Evolutionary conservation across 2,888 invertebrate genomes (phyloP), one percentile per base, ranked within the genome.

Genomic region (Lypha dubia): DNA sequence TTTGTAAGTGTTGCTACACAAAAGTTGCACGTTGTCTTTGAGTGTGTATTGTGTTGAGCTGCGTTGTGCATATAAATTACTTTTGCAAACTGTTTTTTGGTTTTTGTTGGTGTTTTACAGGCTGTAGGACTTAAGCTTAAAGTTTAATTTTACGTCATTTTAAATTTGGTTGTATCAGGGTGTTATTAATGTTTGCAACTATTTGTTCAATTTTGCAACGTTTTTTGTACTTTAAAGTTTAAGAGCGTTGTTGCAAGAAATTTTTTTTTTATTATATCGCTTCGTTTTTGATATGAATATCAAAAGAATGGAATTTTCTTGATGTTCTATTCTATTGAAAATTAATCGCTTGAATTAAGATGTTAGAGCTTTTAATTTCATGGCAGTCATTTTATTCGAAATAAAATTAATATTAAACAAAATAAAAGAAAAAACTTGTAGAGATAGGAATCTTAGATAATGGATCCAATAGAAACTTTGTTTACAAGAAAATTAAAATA

Each of bases 81-180:
- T 65, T 71, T 65, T 63, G n/a, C 6, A n/a, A 11, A 13, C 3
- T n/a, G 0, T 56, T 28, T n/a, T 5, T 8, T 35, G 11, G 7
- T 56, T n/a, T n/a, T 24, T 28, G 32, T 49, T 73, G 44, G 41
- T 28, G 0, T 73, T 73, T 20, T 68, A 71, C 63, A 58, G 65
- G 60, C 51, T 58, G 35, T 11, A 65, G 32, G n/a, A 71, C 22
- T 77, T 67, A 41, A 63, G 56, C 62, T 77, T 62, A 13, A 28
- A 73, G 38, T 44, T 79, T 71, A 65, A n/a, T 75, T 84, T 79
- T 79, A 79, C 70, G 79, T 79, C 75, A 79, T 79, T 84, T 79
- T 17, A 75, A 79, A 70, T 84, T 58, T 65, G 44, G 60, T 24
- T 56, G n/a, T 76, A 22, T 62, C 71, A 71, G 67, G 65, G 65